A percentile compares a stretch with the other conserved stretches of the same genome.
phyloP scores from a whole-genome alignment of 2,797 vertebrate genomes.

The Rhinogobio ventralis region DNA sequence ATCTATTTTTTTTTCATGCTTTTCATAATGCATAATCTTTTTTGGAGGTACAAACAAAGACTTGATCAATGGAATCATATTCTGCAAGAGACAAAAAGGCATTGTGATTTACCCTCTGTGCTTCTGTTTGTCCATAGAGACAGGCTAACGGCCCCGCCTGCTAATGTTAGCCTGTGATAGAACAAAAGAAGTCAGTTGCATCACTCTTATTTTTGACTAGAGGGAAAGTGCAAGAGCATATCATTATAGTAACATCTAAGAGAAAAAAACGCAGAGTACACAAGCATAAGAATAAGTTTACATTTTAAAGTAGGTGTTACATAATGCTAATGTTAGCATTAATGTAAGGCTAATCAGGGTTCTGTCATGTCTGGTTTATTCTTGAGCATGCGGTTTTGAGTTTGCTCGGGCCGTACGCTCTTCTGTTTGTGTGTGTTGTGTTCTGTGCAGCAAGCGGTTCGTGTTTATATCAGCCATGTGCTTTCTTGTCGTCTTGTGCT shows the following conservation, averaged over 20 bases:
- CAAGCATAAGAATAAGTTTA: constrained; percentile 4
- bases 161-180: constrained; percentile 44
- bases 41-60: constrained; percentile 48
- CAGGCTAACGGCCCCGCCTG: constrained; percentile 26
- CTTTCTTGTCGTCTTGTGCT: neutral
- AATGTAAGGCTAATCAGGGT: neutral
- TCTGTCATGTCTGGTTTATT: too few species aligned
- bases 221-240: constrained; percentile 15
- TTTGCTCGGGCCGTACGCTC: too few species aligned
- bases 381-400: too few species aligned
- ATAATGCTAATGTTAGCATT: neutral
- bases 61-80: constrained; percentile 55
- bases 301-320: neutral
- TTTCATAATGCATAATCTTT: constrained; percentile 12
- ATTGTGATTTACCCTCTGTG: constrained; percentile 35
- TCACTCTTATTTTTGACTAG: constrained; percentile 24
- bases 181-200: constrained; percentile 45
- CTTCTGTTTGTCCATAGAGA: constrained; percentile 52
- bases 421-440: too few species aligned
- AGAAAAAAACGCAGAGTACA: neutral
- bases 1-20: constrained; percentile 16
- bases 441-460: too few species aligned
- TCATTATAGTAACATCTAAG: constrained; percentile 28
- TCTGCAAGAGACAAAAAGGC: constrained; percentile 56
- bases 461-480: neutral